Evolutionary conservation across 2,888 invertebrate species (phyloP), one percentile per base, ranked within the genome.

Genomic region (Habrosyne pyritoides): DNA sequence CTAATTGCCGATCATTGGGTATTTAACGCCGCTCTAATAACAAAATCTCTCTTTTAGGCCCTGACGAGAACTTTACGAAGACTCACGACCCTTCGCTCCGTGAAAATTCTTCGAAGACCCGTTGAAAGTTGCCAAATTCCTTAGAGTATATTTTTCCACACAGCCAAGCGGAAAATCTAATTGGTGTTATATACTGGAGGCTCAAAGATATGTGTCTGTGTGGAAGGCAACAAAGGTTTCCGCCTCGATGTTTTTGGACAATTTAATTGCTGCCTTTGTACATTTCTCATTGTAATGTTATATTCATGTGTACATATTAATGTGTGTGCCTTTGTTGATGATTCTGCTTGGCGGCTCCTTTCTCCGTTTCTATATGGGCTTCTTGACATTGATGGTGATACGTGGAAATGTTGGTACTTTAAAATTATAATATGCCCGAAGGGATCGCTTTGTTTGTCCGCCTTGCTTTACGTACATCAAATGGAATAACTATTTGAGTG

Each of bases 151-250:
- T 83, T 87, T 83, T 88, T 87, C 84, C 80, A 71, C 72, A 63
- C 77, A 57, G 77, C 70, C 71, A 68, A 81, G 84, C 71, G 71
- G 79, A 84, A 86, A 86, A 87, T 84, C 75, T 84, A 84, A 88
- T 85, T 85, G 80, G 70, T 71, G 69, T 66, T 74, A 71, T 76
- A 68, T 71, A 61, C 60, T 58, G 52, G 26, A 56, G 60, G 66
- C 71, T 75, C 75, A 79, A 73, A 79, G 77, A 59, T 62, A 47
- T 53, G 58, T 61, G 57, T 60, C 60, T 66, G 59, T 64, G 64
- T 67, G 68, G 60, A 69, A 66, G 50, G 55, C 56, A 60, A 75
- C 73, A 79, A 75, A 77, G 71, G 71, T 58, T 71, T 68, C 63
- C 57, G 64, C 61, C 60, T 64, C 64, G 67, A 72, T 75, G 75